These are phyloP conservation scores for Callaeas wilsoni DNA, from an alignment of 2,113 vertebrate species.

Conservation along the genomic window DNA sequence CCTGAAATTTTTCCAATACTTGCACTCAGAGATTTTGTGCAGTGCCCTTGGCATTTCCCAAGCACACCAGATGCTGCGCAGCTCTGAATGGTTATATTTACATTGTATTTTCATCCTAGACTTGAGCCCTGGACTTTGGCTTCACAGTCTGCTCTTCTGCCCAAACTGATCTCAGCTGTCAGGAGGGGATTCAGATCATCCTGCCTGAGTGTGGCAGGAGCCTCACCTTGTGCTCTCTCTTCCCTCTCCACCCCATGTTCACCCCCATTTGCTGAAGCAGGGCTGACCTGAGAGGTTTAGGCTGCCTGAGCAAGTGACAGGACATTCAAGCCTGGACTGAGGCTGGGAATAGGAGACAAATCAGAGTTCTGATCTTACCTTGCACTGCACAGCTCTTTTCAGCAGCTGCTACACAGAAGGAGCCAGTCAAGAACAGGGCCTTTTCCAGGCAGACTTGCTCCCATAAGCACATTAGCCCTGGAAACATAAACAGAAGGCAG, in stretches of 20 bases:
- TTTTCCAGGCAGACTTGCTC: not conserved
- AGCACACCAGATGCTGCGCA: not conserved
- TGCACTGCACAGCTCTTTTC: not conserved
- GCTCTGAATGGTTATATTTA: not conserved
- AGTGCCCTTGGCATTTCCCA: not conserved
- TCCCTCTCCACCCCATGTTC: not conserved
- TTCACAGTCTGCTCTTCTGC: not conserved
- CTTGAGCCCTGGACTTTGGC: not conserved
- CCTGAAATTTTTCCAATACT: constrained; percentile 15
- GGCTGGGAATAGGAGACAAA: not conserved
- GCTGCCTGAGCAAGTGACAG: not conserved
- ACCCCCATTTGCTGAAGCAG: not conserved
- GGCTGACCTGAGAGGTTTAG: not conserved
- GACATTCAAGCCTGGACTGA: not conserved
- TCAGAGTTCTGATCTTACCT: not conserved
- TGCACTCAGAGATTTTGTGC: not conserved
- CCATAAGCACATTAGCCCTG: not conserved
- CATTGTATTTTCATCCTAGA: not conserved
- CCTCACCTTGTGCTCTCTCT: not conserved
- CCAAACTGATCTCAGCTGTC: not conserved
- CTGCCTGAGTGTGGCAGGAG: not conserved
- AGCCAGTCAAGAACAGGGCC: not conserved
- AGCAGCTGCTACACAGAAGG: not conserved
- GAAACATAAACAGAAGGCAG: not conserved
- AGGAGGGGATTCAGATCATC: not conserved